phyloP scores from a whole-genome alignment of 2,113 vertebrate genomes.

The Paraplagusia blochii region DNA sequence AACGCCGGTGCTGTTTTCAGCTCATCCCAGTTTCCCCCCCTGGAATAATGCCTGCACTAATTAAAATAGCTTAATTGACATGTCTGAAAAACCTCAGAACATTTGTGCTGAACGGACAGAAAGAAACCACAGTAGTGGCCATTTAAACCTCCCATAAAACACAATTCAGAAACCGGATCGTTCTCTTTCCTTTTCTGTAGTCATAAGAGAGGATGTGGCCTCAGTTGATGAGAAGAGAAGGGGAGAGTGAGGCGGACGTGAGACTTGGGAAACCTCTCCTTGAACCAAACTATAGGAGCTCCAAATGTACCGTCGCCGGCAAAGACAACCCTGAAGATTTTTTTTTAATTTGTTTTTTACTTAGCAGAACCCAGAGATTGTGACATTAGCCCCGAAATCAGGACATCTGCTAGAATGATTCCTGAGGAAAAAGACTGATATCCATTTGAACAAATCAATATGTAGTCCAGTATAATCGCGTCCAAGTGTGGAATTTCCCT shows the following conservation, averaged over 20 bases:
- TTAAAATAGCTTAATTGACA: slow-evolving; percentile 71
- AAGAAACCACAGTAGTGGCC: slow-evolving; percentile 65
- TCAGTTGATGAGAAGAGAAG: slow-evolving; percentile 61
- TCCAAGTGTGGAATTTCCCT: slow-evolving; percentile 10
- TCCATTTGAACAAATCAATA: slow-evolving; percentile 12
- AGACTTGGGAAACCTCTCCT: slow-evolving; percentile 31
- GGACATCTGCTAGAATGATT: neutral
- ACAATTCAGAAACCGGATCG: slow-evolving; percentile 72
- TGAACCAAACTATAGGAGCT: slow-evolving; percentile 29
- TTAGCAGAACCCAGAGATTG: too few species aligned
- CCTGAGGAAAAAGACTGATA: neutral
- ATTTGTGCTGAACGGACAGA: slow-evolving; percentile 49
- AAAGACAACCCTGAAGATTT: neutral
- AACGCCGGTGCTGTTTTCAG: neutral
- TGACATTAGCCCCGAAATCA: too few species aligned
- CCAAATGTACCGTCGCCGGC: slow-evolving; percentile 20
- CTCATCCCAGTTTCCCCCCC: slow-evolving; percentile 20
- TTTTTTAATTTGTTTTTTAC: too few species aligned
- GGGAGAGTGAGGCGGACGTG: slow-evolving; percentile 38
- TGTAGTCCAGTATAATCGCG: neutral
- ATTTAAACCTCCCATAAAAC: slow-evolving; percentile 71
- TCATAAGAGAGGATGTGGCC: slow-evolving; percentile 68
- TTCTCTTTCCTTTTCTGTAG: slow-evolving; percentile 64
- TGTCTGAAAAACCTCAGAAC: slow-evolving; percentile 69
- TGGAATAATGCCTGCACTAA: slow-evolving; percentile 62